A percentile compares a stretch with the other conserved stretches of the same genome.
Conservation (phyloP, 1,140 invertebrate species). For the Neotoxoptera formosana region DNA sequence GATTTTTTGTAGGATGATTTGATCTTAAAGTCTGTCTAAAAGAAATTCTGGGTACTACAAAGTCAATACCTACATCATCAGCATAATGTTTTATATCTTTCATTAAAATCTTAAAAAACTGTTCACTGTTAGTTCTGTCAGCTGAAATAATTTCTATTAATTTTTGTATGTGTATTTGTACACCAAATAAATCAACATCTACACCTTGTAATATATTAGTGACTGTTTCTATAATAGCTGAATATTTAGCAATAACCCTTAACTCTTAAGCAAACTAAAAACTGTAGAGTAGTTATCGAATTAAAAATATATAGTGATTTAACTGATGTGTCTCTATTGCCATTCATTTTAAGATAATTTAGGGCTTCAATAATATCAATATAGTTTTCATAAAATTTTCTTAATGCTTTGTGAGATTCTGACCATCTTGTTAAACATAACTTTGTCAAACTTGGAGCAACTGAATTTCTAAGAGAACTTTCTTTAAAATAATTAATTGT, state of each 20-base stretch:
- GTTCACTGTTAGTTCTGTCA: not conserved
- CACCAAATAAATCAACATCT: not conserved
- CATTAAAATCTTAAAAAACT: not conserved
- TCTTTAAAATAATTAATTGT: not conserved
- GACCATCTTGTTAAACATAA: constrained; percentile 11
- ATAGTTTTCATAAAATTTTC: not conserved
- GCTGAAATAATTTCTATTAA: not conserved
- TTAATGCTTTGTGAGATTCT: too few species aligned
- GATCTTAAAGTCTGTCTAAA: not conserved
- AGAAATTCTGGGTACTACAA: not conserved
- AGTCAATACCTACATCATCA: not conserved
- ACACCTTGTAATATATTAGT: not conserved
- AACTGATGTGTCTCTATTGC: not conserved
- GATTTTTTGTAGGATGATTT: not conserved
- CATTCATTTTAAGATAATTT: not conserved
- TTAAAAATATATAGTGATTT: not conserved
- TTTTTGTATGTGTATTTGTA: not conserved
- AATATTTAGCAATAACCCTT: not conserved
- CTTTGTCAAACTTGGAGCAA: not conserved
- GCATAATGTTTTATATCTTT: not conserved
- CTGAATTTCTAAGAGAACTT: not conserved
- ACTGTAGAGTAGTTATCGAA: not conserved
- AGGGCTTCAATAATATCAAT: not conserved
- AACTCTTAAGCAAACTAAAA: not conserved
- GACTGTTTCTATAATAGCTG: not conserved